These are phyloP conservation scores for Arrhopalites spinosus DNA, from an alignment of 2,888 invertebrate genomes.

Conservation along the genomic window DNA sequence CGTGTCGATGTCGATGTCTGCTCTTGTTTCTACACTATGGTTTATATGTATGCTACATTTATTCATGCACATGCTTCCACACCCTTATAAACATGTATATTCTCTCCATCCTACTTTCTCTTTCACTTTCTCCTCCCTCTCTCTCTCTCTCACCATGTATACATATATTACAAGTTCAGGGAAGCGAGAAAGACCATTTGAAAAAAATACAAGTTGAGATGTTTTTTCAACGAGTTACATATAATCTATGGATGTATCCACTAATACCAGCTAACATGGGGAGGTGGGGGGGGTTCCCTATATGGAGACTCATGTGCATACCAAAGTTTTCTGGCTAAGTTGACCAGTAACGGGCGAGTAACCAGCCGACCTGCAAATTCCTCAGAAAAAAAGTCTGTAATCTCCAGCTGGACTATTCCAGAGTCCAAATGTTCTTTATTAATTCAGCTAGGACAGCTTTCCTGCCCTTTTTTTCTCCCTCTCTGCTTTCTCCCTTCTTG, in stretches of 20 bases:
- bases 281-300: background rate
- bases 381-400: background rate
- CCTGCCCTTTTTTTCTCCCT: background rate
- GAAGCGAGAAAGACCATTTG: slow-evolving; percentile 5
- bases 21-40: background rate
- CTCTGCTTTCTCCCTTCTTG: background rate
- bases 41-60: background rate
- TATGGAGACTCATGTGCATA: background rate
- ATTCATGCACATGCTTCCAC: background rate
- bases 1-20: background rate
- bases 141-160: background rate
- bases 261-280: background rate
- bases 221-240: slow-evolving; percentile 8
- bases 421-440: slow-evolving; percentile 37
- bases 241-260: too few relatives aligned
- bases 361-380: background rate
- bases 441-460: slow-evolving; percentile 36
- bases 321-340: too few relatives aligned
- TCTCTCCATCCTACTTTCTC: background rate
- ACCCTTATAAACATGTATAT: background rate
- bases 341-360: too few relatives aligned
- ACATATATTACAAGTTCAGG: background rate
- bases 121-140: background rate
- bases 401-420: slow-evolving; percentile 16
- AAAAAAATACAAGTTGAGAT: slow-evolving; percentile 20